Evolutionary conservation across 1,140 invertebrate species (phyloP), one percentile per base, ranked within the genome.

Genomic region (Paramacrobiotus metropolitanus): DNA sequence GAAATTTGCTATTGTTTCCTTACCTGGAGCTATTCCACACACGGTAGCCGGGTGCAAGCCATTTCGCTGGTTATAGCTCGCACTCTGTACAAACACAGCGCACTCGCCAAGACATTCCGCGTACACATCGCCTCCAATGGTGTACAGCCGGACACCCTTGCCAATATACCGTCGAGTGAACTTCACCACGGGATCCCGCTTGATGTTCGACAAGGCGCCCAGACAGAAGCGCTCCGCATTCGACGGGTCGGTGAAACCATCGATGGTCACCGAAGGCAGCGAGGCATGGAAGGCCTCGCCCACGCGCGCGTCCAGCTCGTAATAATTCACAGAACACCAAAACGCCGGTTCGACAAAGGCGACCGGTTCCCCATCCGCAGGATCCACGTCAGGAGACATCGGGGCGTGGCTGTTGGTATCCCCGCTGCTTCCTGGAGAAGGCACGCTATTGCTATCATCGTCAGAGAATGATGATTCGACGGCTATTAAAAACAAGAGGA

Each of bases 11-110:
- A n/a, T n/a, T n/a, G n/a, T n/a, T n/a, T n/a, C n/a, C n/a, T n/a
- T n/a, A 89, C 88, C 87, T 70, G 91, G 91, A 59, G 92, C 93
- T 76, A 99, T 96, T 79, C 98, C 97, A 74, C 92, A 96, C 40
- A 99, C 94, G 55, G 94, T 98, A 45, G 93, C 93, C 60, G 92
- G 89, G 78, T 96, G 92, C 90, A 93, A 98, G 29, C 90, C 89
- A 72, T 96, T 94, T 68, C 91, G 81, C 75, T 96, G 90, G 78
- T 97, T 97, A 72, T 91, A 96, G 74, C 96, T 97, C 1, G 93
- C 91, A 69, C 88, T 94, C 74, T 99, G 94, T 31, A 99, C 92
- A 74, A 98, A 99, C 66, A 98, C 95, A 59, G 89, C 87, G 21
- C 88, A 93, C 73, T 97, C 91, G 69, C 89, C 92, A 28, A 97